phyloP scores from a whole-genome alignment of 2,797 vertebrate genomes.

The Australoheros facetus region DNA sequence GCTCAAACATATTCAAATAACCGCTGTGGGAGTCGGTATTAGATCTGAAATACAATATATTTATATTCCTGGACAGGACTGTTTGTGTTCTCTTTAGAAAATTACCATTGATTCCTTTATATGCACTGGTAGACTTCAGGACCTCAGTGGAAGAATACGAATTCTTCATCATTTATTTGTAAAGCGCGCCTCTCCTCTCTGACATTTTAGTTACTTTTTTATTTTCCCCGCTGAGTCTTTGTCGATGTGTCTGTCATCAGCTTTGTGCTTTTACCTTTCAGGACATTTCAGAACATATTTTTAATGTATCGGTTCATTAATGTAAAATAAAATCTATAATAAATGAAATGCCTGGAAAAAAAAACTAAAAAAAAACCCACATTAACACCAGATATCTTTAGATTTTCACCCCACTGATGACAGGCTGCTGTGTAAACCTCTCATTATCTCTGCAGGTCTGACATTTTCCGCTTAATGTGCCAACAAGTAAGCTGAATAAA shows the following conservation, averaged over 20 bases:
- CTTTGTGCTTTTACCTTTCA: background rate
- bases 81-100: conserved; percentile 51
- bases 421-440: background rate
- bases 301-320: background rate
- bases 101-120: conserved; percentile 54
- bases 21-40: conserved; percentile 33
- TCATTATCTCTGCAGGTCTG: background rate
- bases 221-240: conserved; percentile 7
- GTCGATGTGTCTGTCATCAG: background rate
- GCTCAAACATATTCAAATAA: conserved; percentile 47
- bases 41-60: conserved; percentile 48
- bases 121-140: conserved; percentile 5
- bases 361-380: too few relatives aligned
- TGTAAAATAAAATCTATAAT: background rate
- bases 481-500: background rate
- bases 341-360: background rate
- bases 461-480: background rate
- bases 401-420: background rate
- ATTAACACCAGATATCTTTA: background rate
- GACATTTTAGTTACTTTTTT: conserved; percentile 21
- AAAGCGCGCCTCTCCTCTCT: background rate
- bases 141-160: conserved; percentile 35
- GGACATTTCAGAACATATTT: conserved; percentile 1
- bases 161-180: conserved; percentile 46
- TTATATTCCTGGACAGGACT: conserved; percentile 36